Evolutionary conservation across 1,140 invertebrate genomes (phyloP), one percentile per base, ranked within the genome.

Genomic region (Antheraea pernyi): DNA sequence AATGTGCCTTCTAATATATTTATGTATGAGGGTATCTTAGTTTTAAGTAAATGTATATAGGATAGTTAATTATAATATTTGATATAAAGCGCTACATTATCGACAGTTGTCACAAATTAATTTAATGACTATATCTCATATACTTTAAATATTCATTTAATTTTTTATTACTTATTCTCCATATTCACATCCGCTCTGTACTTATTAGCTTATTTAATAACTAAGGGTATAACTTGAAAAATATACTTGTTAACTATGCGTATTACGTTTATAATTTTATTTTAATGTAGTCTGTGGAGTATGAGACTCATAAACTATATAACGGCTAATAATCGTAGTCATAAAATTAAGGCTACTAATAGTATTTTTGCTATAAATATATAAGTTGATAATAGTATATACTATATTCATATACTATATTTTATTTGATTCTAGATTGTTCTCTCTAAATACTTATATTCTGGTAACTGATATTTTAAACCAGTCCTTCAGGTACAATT

Each of bases 1-100:
- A 71, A 73, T 83, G 84, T 90, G 87, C 83, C 88, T 89, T 89
- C 76, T 84, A 82, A 70, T 74, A 53, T 79, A 75, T 78, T 75
- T 79, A 67, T 68, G 75, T 78, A 82, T 86, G 84, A 90, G 83
- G 89, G 85, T 88, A 88, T 80, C 76, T 74, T 73, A 83, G 70
- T 60, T 58, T n/a, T 81, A 80, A 75, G 73, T 76, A 75, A 80
- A 65, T 89, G 82, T 88, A 85, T 74, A 65, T 70, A 53, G 7
- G 16, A 53, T 53, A 53, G 46, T 53, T 53, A 16, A n/a, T 6
- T 53, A 53, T 16, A 53, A 10, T 16, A 13, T 53, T 16, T 53
- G 46, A 13, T 53, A 16, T n/a, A 53, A 53, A 53, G 16, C 46
- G 46, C 46, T 53, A 53, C 46, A 53, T 53, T 53, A 6, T 53